These are phyloP conservation scores for Lasioglossum vierecki DNA, from an alignment of 2,888 invertebrate species.

Conservation along the genomic window DNA sequence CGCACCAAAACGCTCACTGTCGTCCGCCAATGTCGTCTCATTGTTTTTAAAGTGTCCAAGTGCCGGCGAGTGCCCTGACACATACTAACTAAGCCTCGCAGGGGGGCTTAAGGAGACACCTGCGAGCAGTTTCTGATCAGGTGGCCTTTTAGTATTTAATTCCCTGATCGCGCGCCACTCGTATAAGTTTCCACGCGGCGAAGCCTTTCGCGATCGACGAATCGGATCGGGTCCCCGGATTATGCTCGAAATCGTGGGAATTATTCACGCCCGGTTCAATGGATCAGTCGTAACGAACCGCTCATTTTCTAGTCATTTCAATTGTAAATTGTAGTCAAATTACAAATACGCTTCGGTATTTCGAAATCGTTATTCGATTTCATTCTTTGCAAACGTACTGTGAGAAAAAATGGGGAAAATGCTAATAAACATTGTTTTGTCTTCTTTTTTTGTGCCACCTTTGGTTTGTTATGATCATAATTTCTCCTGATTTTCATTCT, in stretches of 20 bases:
- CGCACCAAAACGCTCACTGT: conserved; percentile 75
- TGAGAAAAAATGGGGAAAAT: neutral
- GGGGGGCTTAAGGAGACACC: conserved; percentile 70
- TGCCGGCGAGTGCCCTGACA: conserved; percentile 64
- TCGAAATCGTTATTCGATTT: neutral
- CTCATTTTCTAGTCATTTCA: neutral
- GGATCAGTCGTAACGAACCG: neutral
- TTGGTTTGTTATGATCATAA: neutral
- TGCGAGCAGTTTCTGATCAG: conserved; percentile 71
- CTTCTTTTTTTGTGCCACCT: neutral
- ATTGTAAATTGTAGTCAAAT: neutral
- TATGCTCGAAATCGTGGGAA: conserved; percentile 18
- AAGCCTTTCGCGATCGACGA: conserved; percentile 4
- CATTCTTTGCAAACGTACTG: neutral
- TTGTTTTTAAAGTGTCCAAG: conserved; percentile 80
- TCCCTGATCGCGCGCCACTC: conserved; percentile 53
- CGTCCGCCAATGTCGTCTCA: conserved; percentile 74
- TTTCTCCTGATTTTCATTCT: neutral
- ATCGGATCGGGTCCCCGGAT: neutral
- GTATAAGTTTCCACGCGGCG: conserved; percentile 40
- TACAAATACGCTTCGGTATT: neutral
- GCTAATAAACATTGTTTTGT: neutral
- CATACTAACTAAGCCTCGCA: conserved; percentile 70
- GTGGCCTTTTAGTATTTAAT: conserved; percentile 70
- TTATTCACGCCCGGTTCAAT: neutral